Conservation (phyloP, 2,888 invertebrate species). For the Balanococcus diminutus region DNA sequence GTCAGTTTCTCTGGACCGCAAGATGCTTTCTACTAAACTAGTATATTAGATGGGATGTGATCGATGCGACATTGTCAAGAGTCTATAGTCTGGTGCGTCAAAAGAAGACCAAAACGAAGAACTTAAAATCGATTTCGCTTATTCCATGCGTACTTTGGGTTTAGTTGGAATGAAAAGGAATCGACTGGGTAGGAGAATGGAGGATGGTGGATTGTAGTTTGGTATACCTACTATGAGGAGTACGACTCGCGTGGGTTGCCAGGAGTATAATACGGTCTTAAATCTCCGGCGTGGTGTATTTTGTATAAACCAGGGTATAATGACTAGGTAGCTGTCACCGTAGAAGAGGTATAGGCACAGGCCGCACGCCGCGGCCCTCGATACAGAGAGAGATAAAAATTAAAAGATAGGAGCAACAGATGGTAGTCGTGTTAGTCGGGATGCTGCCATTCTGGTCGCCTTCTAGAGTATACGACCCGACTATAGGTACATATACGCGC, state of each 20-base stretch:
- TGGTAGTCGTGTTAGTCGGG: constrained; percentile 37
- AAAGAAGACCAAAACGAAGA: background rate
- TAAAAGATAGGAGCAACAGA: constrained; percentile 40
- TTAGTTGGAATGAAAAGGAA: background rate
- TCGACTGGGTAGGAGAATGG: background rate
- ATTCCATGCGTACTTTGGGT: background rate
- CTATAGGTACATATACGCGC: background rate
- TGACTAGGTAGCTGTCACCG: constrained; percentile 28
- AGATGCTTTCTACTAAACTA: background rate
- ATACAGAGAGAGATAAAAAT: background rate
- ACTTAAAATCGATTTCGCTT: background rate
- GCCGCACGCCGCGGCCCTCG: background rate
- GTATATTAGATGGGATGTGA: background rate
- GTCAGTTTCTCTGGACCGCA: background rate
- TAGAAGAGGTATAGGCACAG: background rate
- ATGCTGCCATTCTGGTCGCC: constrained; percentile 40
- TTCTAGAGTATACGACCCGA: background rate
- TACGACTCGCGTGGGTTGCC: background rate
- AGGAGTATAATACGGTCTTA: background rate
- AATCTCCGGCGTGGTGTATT: background rate
- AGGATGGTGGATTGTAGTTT: background rate
- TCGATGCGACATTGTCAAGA: background rate
- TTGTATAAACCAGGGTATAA: background rate
- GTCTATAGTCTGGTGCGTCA: background rate
- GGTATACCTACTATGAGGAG: background rate